Evolutionary conservation across 2,797 vertebrate species (phyloP), one percentile per base, ranked within the genome.

Genomic region (Ammospiza maritima): DNA sequence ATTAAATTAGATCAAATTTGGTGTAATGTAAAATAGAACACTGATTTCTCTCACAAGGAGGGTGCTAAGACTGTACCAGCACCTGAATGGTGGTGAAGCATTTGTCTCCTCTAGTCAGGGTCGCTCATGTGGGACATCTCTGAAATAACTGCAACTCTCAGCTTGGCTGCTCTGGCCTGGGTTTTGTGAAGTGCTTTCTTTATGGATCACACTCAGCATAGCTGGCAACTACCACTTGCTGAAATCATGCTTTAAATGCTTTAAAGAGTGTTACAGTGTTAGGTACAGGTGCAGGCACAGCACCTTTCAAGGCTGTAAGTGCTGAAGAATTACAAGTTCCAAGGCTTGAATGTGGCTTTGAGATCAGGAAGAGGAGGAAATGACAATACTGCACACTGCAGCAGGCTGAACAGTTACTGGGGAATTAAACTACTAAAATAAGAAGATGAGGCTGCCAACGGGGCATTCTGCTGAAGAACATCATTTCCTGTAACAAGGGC

Each of bases 161-260:
- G 30, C 34, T 66, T 48, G 36, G 5, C 20, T 65, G 9, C 34
- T 51, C 11, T 3, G 30, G 40, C 16, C 42, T 50, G 34, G 38
- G 6, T 38, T 81, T 45, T 65, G 16, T 45, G 0, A 48, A 61
- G 23, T 34, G 48, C 50, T 53, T 53, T 53, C 19, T 19, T 53
- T 30, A 30, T 0, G 3, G 40, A 13, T 60, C 23, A 3, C 16
- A 11, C 27, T 71, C 44, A 61, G 47, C 34, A 10, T 1, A 57
- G 66, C 58, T 81, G 32, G 34, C 69, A 66, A 11, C 11, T 60
- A 45, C 26, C 30, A 22, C 17, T 22, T 2, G 6, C 57, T 83
- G 65, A 73, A 85, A 25, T 72, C 13, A 4, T 8, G 21, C 40
- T 83, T 66, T 70, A 44, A 38, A 5, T 7, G 21, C 40, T 83